Evolutionary conservation across 35 echinoderm and acorn worm genomes (phyloP).

Genomic region (Chiridota heheva): DNA sequence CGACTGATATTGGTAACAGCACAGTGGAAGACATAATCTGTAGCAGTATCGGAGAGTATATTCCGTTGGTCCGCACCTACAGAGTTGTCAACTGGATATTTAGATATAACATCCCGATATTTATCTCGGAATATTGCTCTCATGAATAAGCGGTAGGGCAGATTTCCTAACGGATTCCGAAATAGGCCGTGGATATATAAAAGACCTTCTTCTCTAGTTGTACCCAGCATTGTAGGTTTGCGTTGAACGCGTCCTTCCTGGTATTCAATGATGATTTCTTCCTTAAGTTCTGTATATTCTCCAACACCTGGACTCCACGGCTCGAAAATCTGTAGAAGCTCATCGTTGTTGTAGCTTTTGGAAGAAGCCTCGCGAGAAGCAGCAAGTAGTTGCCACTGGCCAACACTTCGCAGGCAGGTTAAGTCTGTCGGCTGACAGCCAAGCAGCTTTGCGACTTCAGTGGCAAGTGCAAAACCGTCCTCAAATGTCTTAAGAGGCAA

Average conservation of each 20-base stretch:
- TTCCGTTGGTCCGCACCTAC: conserved; percentile 23
- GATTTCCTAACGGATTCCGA: background rate
- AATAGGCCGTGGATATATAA: conserved; percentile 34
- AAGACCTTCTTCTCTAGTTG: conserved; percentile 24
- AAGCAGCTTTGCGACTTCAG: conserved; percentile 5
- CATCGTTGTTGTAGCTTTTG: background rate
- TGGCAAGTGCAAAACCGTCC: conserved; percentile 18
- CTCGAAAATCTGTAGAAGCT: conserved; percentile 48
- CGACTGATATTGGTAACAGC: background rate
- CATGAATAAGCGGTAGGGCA: conserved; percentile 1
- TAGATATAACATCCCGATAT: conserved; percentile 1
- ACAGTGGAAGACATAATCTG: conserved; percentile 42
- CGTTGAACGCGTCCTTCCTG: conserved; percentile 17
- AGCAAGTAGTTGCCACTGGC: background rate
- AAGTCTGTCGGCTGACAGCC: conserved; percentile 23
- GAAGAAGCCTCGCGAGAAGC: conserved; percentile 16
- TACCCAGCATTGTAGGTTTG: conserved; percentile 44
- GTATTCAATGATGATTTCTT: conserved; percentile 14
- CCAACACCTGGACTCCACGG: conserved; percentile 49
- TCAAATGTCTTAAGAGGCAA: conserved; percentile 44
- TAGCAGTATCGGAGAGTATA: background rate
- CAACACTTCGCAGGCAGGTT: conserved; percentile 15
- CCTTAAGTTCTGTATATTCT: conserved; percentile 23
- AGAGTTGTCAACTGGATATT: conserved; percentile 30
- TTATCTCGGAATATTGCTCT: conserved; percentile 15